Evolutionary conservation across 2,113 vertebrate species (phyloP).

Genomic region (Misgurnus anguillicaudatus): DNA sequence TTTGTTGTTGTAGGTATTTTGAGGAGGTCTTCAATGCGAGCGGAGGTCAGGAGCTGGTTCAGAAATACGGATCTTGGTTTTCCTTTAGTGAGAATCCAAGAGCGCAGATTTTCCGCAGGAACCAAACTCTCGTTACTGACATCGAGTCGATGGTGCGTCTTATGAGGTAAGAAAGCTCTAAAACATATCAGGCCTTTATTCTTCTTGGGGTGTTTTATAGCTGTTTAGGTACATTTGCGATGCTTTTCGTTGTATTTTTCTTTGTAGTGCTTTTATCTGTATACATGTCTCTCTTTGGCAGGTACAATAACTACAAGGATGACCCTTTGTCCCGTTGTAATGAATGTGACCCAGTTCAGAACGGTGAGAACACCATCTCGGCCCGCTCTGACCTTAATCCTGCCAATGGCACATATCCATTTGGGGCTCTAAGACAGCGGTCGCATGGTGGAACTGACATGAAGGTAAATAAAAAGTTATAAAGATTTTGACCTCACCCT

Average conservation of each 20-base stretch:
- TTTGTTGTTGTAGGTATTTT: conserved; percentile 77
- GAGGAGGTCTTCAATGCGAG: conserved; percentile 86
- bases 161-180: conserved; percentile 80
- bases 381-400: conserved; percentile 93
- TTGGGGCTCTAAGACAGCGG: conserved; percentile 86
- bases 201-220: too few relatives aligned
- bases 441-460: conserved; percentile 89
- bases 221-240: background rate
- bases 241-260: background rate
- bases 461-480: conserved; percentile 76
- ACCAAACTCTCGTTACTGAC: conserved; percentile 84
- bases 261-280: background rate
- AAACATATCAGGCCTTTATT: too few relatives aligned
- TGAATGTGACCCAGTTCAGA: conserved; percentile 78
- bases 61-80: conserved; percentile 89
- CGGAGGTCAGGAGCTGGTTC: conserved; percentile 80
- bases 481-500: too few relatives aligned
- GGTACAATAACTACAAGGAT: conserved; percentile 88
- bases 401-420: conserved; percentile 89
- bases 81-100: conserved; percentile 83
- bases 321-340: conserved; percentile 85
- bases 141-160: conserved; percentile 87
- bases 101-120: conserved; percentile 88
- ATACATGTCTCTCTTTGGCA: conserved; percentile 54
- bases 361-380: conserved; percentile 88